Base-by-base conservation (phyloP, 2,113 vertebrate genomes). In the Halcyon malimbica region DNA sequence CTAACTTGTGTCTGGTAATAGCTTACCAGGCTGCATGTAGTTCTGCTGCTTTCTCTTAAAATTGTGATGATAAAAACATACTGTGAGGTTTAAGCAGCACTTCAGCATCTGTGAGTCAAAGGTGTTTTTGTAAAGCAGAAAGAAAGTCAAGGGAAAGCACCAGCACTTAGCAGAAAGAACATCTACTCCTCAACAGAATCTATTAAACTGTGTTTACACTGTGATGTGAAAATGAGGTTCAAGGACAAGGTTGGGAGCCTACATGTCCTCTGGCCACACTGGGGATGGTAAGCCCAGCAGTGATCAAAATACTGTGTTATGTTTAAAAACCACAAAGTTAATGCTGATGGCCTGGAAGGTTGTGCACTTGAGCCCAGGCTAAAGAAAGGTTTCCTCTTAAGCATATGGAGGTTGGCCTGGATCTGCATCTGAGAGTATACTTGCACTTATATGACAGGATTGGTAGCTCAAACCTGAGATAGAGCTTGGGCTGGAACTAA, bases 201-300 rank as follows among this genome's bases (percentile, higher is more conserved):
- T 63, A 0, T 53, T 5, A 10, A 21, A 8, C 17, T 35, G 18
- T 35, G 31, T 67, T 65, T 63, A 31, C 21, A 17, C 13, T 9
- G 53, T 42, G 63, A 48, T 1, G 0, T 5, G 67, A 51, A n/a
- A 31, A 48, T 16, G n/a, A 89, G 41, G 28, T 33, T 39, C 28
- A 48, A 6, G 5, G 65, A 5, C 56, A 37, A 56, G 46, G 15
- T 1, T 79, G 20, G 31, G 29, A 82, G 26, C 2, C 53, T n/a
- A 0, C 14, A 0, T 2, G 6, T 57, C 31, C 35, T 68, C 33
- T 10, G 10, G 42, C 12, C 35, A 23, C 9, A 2, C 0, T 1
- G 1, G 13, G 16, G 13, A 51, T 12, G 24, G 14, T 64, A 46
- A 90, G 10, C 41, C 75, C 41, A 8, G 31, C 54, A 50, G 23